phyloP scores from a whole-genome alignment of 2,888 invertebrate species.

The Cataglyphis cursor region DNA sequence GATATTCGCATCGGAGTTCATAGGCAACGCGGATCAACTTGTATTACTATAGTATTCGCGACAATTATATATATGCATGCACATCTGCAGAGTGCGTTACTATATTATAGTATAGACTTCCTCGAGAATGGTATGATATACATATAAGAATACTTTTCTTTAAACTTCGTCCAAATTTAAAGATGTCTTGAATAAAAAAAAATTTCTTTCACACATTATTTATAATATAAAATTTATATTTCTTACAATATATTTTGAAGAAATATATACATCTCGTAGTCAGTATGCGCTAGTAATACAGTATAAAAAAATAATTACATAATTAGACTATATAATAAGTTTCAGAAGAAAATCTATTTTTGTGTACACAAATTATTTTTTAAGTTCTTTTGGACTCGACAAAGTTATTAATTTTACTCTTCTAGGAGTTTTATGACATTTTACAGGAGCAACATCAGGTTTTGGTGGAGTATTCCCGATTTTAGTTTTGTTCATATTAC shows the following conservation, averaged over 20 bases:
- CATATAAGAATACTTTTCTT: constrained; percentile 18
- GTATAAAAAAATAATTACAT: constrained; percentile 25
- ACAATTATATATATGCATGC: constrained; percentile 22
- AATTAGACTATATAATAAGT: constrained; percentile 6
- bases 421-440: constrained; percentile 89
- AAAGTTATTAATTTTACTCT: constrained; percentile 92
- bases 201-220: background rate
- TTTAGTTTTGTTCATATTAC: constrained; percentile 71
- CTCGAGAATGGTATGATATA: constrained; percentile 36
- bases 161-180: background rate
- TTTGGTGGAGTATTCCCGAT: constrained; percentile 77
- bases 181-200: constrained; percentile 30
- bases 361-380: constrained; percentile 84
- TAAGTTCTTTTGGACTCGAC: constrained; percentile 92
- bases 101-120: background rate
- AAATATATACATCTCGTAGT: background rate
- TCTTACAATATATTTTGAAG: background rate
- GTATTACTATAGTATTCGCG: constrained; percentile 56
- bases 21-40: constrained; percentile 56
- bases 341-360: background rate
- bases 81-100: constrained; percentile 3
- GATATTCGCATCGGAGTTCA: constrained; percentile 65
- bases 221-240: constrained; percentile 22
- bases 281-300: background rate
- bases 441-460: constrained; percentile 67